Conservation (phyloP, 2,888 invertebrate species). For the Chloroclysta siterata region DNA sequence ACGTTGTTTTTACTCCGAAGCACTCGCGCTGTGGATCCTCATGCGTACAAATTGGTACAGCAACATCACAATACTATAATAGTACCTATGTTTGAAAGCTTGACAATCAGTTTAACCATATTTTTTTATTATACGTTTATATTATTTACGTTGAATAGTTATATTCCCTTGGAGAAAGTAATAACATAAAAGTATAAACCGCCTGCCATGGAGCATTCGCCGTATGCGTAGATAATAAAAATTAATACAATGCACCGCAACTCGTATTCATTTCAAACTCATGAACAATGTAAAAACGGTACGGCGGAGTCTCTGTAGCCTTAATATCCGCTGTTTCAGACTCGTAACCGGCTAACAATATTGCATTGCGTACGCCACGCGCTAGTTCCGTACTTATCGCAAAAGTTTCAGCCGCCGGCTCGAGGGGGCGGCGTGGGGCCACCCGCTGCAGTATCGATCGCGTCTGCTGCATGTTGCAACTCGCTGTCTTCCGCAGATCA, state of each 20-base stretch:
- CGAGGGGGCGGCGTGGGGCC: slow-evolving; percentile 45
- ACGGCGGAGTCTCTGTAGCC: slow-evolving; percentile 72
- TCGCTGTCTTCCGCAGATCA: slow-evolving; percentile 83
- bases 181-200: slow-evolving; percentile 20
- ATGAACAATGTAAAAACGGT: slow-evolving; percentile 75
- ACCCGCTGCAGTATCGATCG: slow-evolving; percentile 81
- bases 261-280: slow-evolving; percentile 74
- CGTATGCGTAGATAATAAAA: slow-evolving; percentile 58
- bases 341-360: slow-evolving; percentile 84
- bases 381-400: slow-evolving; percentile 84
- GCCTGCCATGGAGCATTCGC: slow-evolving; percentile 44
- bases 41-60: background rate
- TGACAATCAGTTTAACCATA: background rate
- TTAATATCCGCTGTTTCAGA: slow-evolving; percentile 83
- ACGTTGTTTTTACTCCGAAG: background rate
- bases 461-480: slow-evolving; percentile 79
- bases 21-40: background rate
- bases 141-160: background rate
- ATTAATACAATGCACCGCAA: slow-evolving; percentile 72
- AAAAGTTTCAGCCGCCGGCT: slow-evolving; percentile 79
- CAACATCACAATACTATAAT: no score
- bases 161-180: background rate
- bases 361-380: slow-evolving; percentile 84
- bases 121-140: background rate
- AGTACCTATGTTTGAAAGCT: no score